phyloP scores from a whole-genome alignment of 53 echinoderm and acorn worm species.

The Luidia sarsii region DNA sequence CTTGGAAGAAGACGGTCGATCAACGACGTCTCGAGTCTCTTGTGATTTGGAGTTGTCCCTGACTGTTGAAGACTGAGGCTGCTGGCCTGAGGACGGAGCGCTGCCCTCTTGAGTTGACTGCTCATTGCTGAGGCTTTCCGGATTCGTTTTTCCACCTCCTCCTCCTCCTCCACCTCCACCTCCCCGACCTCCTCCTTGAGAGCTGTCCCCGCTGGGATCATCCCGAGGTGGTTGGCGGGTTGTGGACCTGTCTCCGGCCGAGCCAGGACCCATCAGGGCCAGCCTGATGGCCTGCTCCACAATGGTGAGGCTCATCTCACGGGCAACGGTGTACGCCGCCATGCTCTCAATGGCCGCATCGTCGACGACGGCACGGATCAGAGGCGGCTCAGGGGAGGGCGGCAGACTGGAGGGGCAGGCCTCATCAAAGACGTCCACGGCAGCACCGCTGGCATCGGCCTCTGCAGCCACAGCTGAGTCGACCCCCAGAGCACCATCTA shows the following conservation, averaged over 20 bases:
- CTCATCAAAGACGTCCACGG: not conserved
- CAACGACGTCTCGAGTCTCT: too few relatives aligned
- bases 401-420: not conserved
- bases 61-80: too few relatives aligned
- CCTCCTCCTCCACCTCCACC: not conserved
- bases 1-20: too few relatives aligned
- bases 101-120: not conserved
- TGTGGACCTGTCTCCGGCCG: slow-evolving; percentile 11
- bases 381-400: slow-evolving; percentile 28
- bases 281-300: slow-evolving; percentile 58
- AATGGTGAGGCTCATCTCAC: slow-evolving; percentile 69
- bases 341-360: slow-evolving; percentile 28
- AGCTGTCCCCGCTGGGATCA: slow-evolving; percentile 37
- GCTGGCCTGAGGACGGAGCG: not conserved
- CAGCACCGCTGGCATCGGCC: not conserved
- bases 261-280: slow-evolving; percentile 28
- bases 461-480: not conserved
- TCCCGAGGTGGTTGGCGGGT: slow-evolving; percentile 5
- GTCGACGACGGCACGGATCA: slow-evolving; percentile 25
- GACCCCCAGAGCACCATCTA: not conserved
- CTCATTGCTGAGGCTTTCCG: not conserved
- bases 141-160: not conserved
- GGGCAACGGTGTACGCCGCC: slow-evolving; percentile 50
- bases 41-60: not conserved
- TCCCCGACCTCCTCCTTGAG: not conserved